Percentiles rank a stretch among this genome's conserved stretches.
These are phyloP conservation scores for Ephydatia muelleri DNA, from an alignment of 37 sponge, comb jelly and placozoan genomes.

Conservation along the genomic window DNA sequence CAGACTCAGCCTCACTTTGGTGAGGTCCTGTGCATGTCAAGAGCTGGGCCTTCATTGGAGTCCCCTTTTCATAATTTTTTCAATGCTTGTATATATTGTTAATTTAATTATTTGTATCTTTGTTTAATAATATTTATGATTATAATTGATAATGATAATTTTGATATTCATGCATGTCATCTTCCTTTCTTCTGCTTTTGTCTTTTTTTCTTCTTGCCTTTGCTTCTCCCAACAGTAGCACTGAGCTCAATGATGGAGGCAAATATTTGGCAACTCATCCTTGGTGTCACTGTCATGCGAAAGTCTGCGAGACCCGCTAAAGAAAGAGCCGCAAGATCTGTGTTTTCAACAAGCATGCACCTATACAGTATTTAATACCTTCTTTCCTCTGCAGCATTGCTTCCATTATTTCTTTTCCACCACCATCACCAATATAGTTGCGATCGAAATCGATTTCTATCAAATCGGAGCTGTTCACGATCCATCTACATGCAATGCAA, in stretches of 20 bases:
- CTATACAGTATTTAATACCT: conserved; percentile 17
- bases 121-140: no score
- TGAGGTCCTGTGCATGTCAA: no score
- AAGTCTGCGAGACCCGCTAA: conserved; percentile 43
- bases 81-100: no score
- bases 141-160: no score
- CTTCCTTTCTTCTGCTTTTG: conserved; percentile 17
- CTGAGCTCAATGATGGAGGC: conserved; percentile 43
- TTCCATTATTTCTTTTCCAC: conserved; percentile 56
- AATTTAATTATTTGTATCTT: no score
- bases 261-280: conserved; percentile 50
- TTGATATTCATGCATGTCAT: not conserved
- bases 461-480: conserved; percentile 31
- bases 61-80: no score
- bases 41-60: no score
- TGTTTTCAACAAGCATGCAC: not conserved
- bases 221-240: not conserved
- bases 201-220: conserved; percentile 9
- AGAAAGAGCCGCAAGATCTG: not conserved
- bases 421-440: conserved; percentile 72
- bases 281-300: conserved; percentile 35
- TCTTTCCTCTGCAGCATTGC: conserved; percentile 61
- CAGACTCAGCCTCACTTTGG: no score
- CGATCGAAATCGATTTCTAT: conserved; percentile 61
- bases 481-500: conserved; percentile 41